Evolutionary conservation across 2,888 invertebrate species (phyloP), one percentile per base, ranked within the genome.

Genomic region (Hemithea aestivaria): DNA sequence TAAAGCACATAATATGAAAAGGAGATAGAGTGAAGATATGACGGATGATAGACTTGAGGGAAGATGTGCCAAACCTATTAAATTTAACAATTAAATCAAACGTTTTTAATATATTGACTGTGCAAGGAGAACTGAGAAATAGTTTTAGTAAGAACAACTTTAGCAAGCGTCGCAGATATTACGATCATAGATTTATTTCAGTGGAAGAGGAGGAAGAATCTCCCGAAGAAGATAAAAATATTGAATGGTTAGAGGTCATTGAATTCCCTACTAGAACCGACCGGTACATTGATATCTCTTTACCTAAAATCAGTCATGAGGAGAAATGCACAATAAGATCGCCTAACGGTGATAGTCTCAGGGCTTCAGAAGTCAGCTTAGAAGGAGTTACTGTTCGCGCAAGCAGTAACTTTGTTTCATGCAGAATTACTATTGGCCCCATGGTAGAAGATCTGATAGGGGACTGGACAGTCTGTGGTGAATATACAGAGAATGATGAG

Each of bases 391-490:
- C 26, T 1, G 28, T 45, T 24, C 53, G 52, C 7, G 28, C 28
- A 2, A 50, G 41, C 20, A 63, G 55, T 39, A 39, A 48, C 10
- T 62, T 49, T 29, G 63, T 59, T 7, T 58, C 62, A 2, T 62
- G 63, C 35, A 51, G 62, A 27, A 45, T 63, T 8, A 62, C 58
- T 21, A 45, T 65, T 29, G 61, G 62, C 1, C 59, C 62, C 6
- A 59, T 65, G 51, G 40, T 38, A 10, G 40, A 43, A n/a, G 34
- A 40, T 1, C 32, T 59, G 8, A 10, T 63, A 10, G 65, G 63
- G 11, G 43, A 51, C 1, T 65, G 65, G 65, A 37, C 51, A 6
- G 27, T 65, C 3, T 54, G 62, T 27, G 62, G 58, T 28, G 43
- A 33, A 33, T 33, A 48, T 27, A 44, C 31, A 5, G 47, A 53